These are phyloP conservation scores for Heteronetta atricapilla DNA, from an alignment of 2,113 vertebrate species.

Conservation along the genomic window DNA sequence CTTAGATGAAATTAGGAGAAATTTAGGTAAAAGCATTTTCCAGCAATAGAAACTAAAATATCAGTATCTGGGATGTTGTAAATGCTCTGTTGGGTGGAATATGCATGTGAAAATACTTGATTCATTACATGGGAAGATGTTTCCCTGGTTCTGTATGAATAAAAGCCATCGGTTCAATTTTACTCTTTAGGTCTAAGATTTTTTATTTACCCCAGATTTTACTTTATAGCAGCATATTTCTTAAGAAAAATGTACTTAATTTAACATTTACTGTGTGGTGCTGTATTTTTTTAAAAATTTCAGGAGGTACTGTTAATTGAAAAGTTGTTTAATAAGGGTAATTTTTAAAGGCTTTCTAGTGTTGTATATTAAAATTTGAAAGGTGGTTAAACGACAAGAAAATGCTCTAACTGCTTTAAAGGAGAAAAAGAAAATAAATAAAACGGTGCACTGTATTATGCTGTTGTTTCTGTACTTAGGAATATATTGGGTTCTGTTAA, in stretches of 20 bases:
- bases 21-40: neutral
- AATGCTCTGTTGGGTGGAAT: neutral
- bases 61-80: neutral
- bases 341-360: neutral
- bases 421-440: neutral
- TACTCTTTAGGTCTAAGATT: neutral
- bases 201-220: rapidly evolving
- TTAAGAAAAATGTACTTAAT: neutral
- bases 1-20: neutral
- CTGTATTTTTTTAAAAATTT: neutral
- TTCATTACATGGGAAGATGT: rapidly evolving
- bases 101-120: neutral
- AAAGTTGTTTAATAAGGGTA: neutral
- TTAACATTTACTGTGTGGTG: rapidly evolving
- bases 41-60: rapidly evolving
- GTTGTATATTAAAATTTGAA: neutral
- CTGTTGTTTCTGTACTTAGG: neutral
- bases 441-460: neutral
- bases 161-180: neutral
- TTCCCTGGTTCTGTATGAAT: neutral
- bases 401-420: neutral
- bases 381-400: neutral
- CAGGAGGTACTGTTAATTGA: neutral
- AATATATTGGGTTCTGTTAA: neutral
- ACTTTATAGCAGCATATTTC: neutral